Evolutionary conservation across 2,888 invertebrate species (phyloP), one percentile per base, ranked within the genome.

Genomic region (Girardia tigrina): DNA sequence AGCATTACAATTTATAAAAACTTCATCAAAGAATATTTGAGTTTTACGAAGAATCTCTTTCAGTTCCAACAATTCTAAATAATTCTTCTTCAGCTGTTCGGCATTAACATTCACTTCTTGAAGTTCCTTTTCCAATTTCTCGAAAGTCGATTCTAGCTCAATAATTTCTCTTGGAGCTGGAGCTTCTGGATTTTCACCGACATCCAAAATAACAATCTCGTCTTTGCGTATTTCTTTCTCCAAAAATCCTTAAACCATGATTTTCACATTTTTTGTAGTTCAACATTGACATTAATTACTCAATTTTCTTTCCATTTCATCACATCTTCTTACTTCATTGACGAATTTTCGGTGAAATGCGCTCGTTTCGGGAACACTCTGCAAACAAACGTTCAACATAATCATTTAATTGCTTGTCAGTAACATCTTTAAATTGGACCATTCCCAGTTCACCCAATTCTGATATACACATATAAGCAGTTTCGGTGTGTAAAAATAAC

Each of bases 161-260:
- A 97, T 94, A 95, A 98, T 97, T 87, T 98, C 98, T 78, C 95
- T 87, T 0, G 98, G 97, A 81, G 94, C 94, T 0, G 98, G 98
- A 14, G 98, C 97, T 85, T 97, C 95, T 0, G 97, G 97, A 83
- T 92, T 94, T 84, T 98, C 97, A 1, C 95, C 95, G 0, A 94
- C 94, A 84, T 97, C 97, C 83, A 94, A 85, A 92, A 98, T 95
- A 0, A 94, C 94, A 81, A 98, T 95, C 1, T 90, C 93, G 86
- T 97, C 97, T 81, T 92, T 93, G 80, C 92, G 91, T 80, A 98
- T 97, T 86, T 98, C 97, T 82, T 94, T 94, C 85, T 99, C 98
- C 82, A 99, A 85, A 83, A 94, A 98, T 23, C 87, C 86, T 83
- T 81, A 77, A 69, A 8, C 23, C n/a, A 42, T 56, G 2, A 23